phyloP scores from a whole-genome alignment of 1,140 invertebrate species.

The Eurytemora carolleeae region DNA sequence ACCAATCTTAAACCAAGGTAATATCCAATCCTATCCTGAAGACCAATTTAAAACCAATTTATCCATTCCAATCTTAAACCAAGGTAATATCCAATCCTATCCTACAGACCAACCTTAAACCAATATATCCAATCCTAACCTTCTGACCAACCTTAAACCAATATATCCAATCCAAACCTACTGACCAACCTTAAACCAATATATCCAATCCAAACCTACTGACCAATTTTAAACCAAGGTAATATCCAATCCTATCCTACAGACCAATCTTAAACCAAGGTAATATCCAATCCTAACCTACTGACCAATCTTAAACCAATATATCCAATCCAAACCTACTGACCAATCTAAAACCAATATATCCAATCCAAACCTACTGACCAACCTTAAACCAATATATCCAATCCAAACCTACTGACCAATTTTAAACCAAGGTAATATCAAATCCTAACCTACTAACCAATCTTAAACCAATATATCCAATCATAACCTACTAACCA shows the following conservation, averaged over 20 bases:
- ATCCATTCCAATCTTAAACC: background rate
- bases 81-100: constrained; percentile 6
- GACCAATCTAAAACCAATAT: constrained; percentile 3
- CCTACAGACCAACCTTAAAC: background rate
- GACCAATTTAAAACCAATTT: background rate
- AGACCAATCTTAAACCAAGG: too few relatives aligned
- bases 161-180: too few relatives aligned
- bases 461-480: constrained; percentile 1
- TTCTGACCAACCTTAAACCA: too few relatives aligned
- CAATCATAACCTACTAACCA: too few relatives aligned
- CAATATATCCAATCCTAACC: constrained; percentile 11
- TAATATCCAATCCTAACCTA: too few relatives aligned
- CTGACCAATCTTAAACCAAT: constrained; percentile 40
- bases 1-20: background rate
- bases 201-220: too few relatives aligned
- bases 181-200: too few relatives aligned
- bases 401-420: too few relatives aligned
- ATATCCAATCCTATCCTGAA: constrained; percentile 1
- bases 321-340: constrained; percentile 44
- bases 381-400: background rate
- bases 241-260: too few relatives aligned
- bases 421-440: background rate
- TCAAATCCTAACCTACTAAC: background rate
- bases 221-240: too few relatives aligned
- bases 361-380: background rate